phyloP scores from a whole-genome alignment of 2,888 invertebrate species.

The Lamproptera curius region DNA sequence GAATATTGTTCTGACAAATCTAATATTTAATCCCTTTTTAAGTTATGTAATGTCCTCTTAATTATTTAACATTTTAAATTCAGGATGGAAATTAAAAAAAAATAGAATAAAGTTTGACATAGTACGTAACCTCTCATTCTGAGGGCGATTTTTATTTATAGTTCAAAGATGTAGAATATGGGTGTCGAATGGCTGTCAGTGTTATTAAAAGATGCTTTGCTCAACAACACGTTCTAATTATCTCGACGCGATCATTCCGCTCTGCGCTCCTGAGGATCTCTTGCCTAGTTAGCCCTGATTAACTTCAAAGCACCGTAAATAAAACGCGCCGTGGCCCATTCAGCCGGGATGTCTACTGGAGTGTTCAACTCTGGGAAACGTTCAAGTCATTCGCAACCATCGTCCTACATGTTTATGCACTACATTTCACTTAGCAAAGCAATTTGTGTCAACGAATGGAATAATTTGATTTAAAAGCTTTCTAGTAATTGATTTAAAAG shows the following conservation, averaged over 20 bases:
- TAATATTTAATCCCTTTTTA: too few species aligned
- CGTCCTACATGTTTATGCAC: slow-evolving; percentile 23
- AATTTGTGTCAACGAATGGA: too few species aligned
- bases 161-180: too few species aligned
- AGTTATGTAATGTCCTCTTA: too few species aligned
- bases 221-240: slow-evolving; percentile 72
- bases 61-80: too few species aligned
- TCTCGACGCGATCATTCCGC: slow-evolving; percentile 64
- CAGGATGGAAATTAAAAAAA: too few species aligned
- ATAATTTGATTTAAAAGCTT: too few species aligned
- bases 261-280: slow-evolving; percentile 61
- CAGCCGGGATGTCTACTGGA: slow-evolving; percentile 37
- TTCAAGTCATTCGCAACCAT: slow-evolving; percentile 20
- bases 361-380: slow-evolving; percentile 30
- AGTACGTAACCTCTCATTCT: too few species aligned
- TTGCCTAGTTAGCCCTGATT: slow-evolving; percentile 72
- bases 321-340: slow-evolving; percentile 49
- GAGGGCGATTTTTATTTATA: too few species aligned
- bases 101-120: too few species aligned
- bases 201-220: slow-evolving; percentile 59
- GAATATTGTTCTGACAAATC: too few species aligned
- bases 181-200: slow-evolving; percentile 31
- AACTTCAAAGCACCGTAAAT: slow-evolving; percentile 70
- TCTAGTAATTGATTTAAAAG: slow-evolving; percentile 70
- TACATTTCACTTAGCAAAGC: slow-evolving; percentile 32